Conservation (phyloP, 2,797 vertebrate species). For the Tiaroga cobitis region DNA sequence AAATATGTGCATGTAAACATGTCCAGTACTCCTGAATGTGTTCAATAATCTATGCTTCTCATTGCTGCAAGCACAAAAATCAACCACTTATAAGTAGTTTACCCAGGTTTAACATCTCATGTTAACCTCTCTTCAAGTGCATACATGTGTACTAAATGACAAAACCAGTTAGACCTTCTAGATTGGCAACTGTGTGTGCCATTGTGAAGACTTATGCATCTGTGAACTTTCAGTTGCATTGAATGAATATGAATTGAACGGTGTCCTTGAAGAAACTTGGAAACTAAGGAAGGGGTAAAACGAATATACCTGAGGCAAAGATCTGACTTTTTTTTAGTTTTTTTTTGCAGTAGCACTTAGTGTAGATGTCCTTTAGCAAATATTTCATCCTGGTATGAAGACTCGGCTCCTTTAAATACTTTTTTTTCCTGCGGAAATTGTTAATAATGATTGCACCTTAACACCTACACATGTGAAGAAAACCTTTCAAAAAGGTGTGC, state of each 20-base stretch:
- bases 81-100: background rate
- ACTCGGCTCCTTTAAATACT: constrained; percentile 10
- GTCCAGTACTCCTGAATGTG: background rate
- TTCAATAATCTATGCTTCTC: background rate
- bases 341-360: background rate
- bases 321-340: background rate
- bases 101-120: too few species aligned
- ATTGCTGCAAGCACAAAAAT: background rate
- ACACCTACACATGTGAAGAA: constrained; percentile 75
- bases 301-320: constrained; percentile 9
- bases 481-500: constrained; percentile 76
- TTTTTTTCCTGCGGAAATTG: constrained; percentile 58
- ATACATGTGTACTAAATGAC: background rate
- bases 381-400: background rate
- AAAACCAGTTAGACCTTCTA: background rate
- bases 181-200: constrained; percentile 1
- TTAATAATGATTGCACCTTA: constrained; percentile 81
- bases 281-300: background rate
- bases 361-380: background rate
- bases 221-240: background rate
- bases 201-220: background rate
- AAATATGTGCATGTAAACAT: background rate
- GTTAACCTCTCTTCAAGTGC: background rate
- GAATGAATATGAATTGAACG: background rate
- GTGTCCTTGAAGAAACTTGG: constrained; percentile 4